Evolutionary conservation across 2,113 vertebrate genomes (phyloP).

Genomic region (Archocentrus centrarchus): DNA sequence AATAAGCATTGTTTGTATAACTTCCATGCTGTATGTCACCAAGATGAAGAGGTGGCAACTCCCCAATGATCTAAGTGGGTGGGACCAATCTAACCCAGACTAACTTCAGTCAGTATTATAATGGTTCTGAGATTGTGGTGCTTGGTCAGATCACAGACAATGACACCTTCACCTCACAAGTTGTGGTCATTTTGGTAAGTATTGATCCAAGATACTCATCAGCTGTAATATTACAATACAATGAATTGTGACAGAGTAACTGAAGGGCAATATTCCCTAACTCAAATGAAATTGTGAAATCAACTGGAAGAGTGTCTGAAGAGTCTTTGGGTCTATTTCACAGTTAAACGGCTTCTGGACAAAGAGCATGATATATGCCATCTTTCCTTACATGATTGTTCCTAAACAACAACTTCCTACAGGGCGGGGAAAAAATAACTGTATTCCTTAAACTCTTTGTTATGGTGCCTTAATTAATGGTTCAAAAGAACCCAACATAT

Average conservation of each 20-base stretch:
- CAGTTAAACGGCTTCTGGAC: slow-evolving; percentile 91
- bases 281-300: slow-evolving; percentile 33
- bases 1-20: neutral
- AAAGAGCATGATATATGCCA: slow-evolving; percentile 67
- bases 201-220: neutral
- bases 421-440: no score
- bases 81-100: slow-evolving; percentile 82
- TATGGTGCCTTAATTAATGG: no score
- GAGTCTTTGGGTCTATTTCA: slow-evolving; percentile 95
- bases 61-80: slow-evolving; percentile 80
- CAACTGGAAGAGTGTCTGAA: slow-evolving; percentile 81
- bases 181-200: slow-evolving; percentile 82
- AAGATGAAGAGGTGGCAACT: slow-evolving; percentile 86
- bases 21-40: slow-evolving; percentile 4
- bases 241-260: slow-evolving; percentile 71
- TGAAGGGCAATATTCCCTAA: slow-evolving; percentile 75
- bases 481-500: no score
- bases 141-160: slow-evolving; percentile 83
- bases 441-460: no score
- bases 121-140: slow-evolving; percentile 89
- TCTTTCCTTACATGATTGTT: no score
- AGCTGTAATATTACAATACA: neutral
- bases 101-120: slow-evolving; percentile 84
- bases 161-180: slow-evolving; percentile 72
- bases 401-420: no score